These are phyloP conservation scores for Chrysotoxum bicinctum DNA, from an alignment of 2,888 invertebrate genomes.

Conservation along the genomic window DNA sequence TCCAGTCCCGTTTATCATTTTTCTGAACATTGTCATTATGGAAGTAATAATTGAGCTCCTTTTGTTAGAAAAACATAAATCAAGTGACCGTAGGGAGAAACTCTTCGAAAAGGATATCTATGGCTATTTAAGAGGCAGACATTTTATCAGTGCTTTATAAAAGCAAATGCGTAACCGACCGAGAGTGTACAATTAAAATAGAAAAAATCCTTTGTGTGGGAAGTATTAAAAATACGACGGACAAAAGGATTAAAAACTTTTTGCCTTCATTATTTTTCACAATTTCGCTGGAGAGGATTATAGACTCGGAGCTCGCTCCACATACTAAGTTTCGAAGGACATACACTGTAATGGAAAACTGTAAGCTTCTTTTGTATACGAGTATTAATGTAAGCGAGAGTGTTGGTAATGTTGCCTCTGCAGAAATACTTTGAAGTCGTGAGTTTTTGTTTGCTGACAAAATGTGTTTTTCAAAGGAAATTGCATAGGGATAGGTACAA, in stretches of 20 bases:
- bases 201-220: constrained; percentile 29
- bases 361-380: not conserved
- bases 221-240: constrained; percentile 15
- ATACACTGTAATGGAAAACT: not conserved
- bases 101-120: constrained; percentile 34
- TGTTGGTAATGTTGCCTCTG: not conserved
- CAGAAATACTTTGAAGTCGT: not conserved
- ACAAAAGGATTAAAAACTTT: constrained; percentile 59
- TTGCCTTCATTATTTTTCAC: constrained; percentile 44
- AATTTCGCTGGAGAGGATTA: constrained; percentile 22
- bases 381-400: not conserved
- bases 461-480: not conserved
- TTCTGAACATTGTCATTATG: constrained; percentile 27
- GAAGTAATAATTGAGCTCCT: constrained; percentile 33
- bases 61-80: constrained; percentile 3
- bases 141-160: not conserved
- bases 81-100: constrained; percentile 51
- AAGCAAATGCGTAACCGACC: not conserved
- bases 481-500: not conserved
- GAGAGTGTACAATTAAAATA: not conserved
- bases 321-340: not conserved
- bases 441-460: not conserved
- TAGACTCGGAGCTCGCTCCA: not conserved
- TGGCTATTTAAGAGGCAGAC: not conserved
- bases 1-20: not conserved